Evolutionary conservation across 35 echinoderm and acorn worm genomes (phyloP).

Genomic region (Holothuria glaberrima): DNA sequence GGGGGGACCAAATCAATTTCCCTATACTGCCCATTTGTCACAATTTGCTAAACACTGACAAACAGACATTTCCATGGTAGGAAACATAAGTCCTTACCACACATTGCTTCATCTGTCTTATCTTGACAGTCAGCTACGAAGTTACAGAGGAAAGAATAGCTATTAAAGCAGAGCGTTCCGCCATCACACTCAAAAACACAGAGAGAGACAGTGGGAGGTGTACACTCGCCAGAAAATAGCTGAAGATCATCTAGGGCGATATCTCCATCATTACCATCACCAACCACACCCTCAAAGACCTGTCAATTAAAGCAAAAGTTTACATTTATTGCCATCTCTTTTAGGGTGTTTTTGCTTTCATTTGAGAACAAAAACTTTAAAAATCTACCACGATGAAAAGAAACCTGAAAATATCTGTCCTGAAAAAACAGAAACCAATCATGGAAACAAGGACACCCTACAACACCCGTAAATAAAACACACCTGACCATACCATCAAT

Average conservation of each 20-base stretch:
- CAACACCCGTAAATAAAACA: no score
- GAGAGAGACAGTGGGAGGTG: background rate
- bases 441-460: no score
- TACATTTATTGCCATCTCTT: no score
- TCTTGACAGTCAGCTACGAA: background rate
- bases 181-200: background rate
- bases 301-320: no score
- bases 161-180: background rate
- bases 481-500: no score
- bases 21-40: no score
- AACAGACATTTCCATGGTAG: background rate
- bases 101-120: background rate
- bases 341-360: no score
- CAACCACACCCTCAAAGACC: background rate
- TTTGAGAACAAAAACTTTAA: no score
- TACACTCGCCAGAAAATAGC: background rate
- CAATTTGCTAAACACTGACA: background rate
- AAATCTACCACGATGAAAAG: no score
- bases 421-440: no score
- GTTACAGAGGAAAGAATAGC: background rate
- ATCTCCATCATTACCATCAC: background rate
- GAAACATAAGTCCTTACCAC: background rate
- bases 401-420: no score
- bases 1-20: no score
- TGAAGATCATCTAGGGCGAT: slow-evolving; percentile 6